Conservation (phyloP, 1,140 invertebrate species). For the Bombus impatiens region DNA sequence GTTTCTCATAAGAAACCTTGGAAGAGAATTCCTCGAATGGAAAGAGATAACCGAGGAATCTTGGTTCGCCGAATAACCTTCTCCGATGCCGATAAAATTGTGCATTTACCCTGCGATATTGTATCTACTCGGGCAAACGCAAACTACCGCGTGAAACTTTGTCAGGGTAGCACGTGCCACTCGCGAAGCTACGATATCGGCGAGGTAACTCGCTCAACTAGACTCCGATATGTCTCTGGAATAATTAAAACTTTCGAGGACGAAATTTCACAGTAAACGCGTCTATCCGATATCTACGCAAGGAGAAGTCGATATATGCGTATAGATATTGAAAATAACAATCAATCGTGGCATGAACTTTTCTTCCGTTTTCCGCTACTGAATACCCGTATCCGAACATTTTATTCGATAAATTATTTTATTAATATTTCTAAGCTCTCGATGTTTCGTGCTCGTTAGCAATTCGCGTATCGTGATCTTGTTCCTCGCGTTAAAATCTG, state of each 20-base stretch:
- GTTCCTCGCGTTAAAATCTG: neutral
- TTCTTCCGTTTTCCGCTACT: neutral
- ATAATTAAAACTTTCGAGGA: slow-evolving; percentile 65
- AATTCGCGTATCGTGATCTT: neutral
- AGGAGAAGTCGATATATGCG: neutral
- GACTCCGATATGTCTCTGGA: slow-evolving; percentile 42
- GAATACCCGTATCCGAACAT: neutral
- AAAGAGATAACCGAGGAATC: neutral
- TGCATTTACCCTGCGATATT: slow-evolving; percentile 57
- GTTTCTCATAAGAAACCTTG: neutral
- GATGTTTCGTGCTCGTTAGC: neutral
- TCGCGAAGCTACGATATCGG: slow-evolving; percentile 49
- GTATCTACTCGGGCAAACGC: slow-evolving; percentile 61
- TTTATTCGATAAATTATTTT: neutral
- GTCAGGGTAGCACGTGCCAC: slow-evolving; percentile 52
- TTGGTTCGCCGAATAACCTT: neutral
- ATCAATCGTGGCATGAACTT: neutral
- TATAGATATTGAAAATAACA: neutral
- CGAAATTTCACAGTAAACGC: slow-evolving; percentile 42
- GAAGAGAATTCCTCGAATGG: neutral
- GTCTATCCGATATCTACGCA: neutral
- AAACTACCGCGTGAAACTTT: slow-evolving; percentile 61
- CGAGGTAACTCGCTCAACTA: slow-evolving; percentile 41
- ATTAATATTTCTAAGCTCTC: neutral
- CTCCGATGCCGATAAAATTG: slow-evolving; percentile 42